Percentiles rank a stretch among this genome's conserved stretches.
phyloP scores from a whole-genome alignment of 2,113 vertebrate genomes.

The human (Homo sapiens) region GRCh38 chr3:20078501-20079000 shows the following conservation, averaged over 20 bases:
- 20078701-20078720: neutral
- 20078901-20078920: neutral
- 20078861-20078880: neutral
- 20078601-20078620: neutral
- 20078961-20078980: neutral
- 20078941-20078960: neutral
- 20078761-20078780: slow-evolving; percentile 12
- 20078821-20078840: neutral
- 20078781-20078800: neutral
- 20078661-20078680: too few species aligned
- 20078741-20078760: neutral
- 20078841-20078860: neutral
- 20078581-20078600: neutral
- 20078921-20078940: neutral
- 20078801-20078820: neutral
- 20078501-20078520: neutral
- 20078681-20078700: too few species aligned
- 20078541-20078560: neutral
- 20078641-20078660: neutral
- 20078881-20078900: neutral
- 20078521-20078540: neutral
- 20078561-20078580: neutral
- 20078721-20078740: neutral
- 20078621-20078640: neutral
- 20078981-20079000: neutral